These are phyloP conservation scores for Pedicia rivosa DNA, from an alignment of 2,888 invertebrate species.

Conservation along the genomic window DNA sequence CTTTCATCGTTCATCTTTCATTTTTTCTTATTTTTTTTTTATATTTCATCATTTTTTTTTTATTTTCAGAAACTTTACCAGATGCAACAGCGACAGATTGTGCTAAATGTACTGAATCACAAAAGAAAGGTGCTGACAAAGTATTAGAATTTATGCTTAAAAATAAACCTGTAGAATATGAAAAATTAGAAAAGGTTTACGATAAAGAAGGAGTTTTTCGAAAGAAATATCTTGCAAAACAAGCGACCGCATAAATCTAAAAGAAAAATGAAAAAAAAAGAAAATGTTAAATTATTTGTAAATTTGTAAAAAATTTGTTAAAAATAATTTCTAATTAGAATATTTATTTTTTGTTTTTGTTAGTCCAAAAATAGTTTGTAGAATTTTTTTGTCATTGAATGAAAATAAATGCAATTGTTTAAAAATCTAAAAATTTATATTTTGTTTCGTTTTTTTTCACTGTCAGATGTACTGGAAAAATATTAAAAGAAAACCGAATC, in stretches of 20 bases:
- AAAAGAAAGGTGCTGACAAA: conserved; percentile 43
- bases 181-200: conserved; percentile 44
- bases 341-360: no score
- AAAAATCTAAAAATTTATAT: no score
- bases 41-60: not conserved
- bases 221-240: conserved; percentile 40
- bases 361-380: no score
- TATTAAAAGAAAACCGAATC: no score
- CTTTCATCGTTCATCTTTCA: no score
- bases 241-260: conserved; percentile 14
- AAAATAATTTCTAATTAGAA: no score
- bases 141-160: conserved; percentile 49
- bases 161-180: conserved; percentile 46
- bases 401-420: no score
- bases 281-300: not conserved
- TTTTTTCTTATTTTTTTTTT: no score
- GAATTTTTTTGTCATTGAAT: no score
- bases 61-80: conserved; percentile 33
- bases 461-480: no score
- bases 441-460: no score
- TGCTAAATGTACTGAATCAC: conserved; percentile 47
- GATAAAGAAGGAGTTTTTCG: conserved; percentile 50
- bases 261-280: not conserved
- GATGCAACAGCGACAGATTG: conserved; percentile 55
- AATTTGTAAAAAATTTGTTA: no score